Evolutionary conservation across 2,888 invertebrate genomes (phyloP).

Genomic region (Drosophila antonietae): DNA sequence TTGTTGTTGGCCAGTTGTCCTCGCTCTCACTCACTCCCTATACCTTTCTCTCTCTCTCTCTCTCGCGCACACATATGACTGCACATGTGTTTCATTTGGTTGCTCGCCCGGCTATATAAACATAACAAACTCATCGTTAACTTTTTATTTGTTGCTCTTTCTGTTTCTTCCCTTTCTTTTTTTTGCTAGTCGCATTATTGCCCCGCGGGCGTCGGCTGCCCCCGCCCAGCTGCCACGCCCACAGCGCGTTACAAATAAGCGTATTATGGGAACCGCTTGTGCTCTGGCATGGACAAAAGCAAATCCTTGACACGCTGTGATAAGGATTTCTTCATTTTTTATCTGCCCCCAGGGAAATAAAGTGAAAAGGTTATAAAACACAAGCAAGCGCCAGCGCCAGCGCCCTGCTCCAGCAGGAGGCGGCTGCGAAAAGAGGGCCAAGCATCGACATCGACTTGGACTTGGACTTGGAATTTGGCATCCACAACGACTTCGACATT

Average conservation of each 20-base stretch:
- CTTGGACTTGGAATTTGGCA: conserved; percentile 3
- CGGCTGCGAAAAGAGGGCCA: not conserved
- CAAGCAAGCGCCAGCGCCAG: conserved; percentile 58
- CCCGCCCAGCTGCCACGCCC: conserved; percentile 52
- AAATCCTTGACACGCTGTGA: conserved; percentile 83
- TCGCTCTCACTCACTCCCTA: conserved; percentile 9
- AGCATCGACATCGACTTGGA: conserved; percentile 14
- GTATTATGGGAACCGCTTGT: conserved; percentile 77
- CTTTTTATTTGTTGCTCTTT: conserved; percentile 80
- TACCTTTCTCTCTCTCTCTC: not conserved
- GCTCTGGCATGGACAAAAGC: conserved; percentile 75
- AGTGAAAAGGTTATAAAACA: conserved; percentile 83
- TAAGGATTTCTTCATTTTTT: conserved; percentile 83
- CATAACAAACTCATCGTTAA: conserved; percentile 81
- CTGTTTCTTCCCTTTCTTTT: conserved; percentile 27
- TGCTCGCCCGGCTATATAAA: conserved; percentile 70
- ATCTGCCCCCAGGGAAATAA: conserved; percentile 82
- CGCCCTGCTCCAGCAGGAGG: conserved; percentile 3
- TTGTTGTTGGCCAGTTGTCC: conserved; percentile 62
- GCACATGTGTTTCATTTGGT: conserved; percentile 73
- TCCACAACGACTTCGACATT: conserved; percentile 14
- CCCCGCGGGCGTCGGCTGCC: conserved; percentile 13
- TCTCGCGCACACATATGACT: conserved; percentile 8
- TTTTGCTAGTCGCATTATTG: conserved; percentile 73
- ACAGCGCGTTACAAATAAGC: conserved; percentile 79